Evolutionary conservation across 92 coral and sea anemone genomes (phyloP).

Genomic region (Palythoa heliodiscus): DNA sequence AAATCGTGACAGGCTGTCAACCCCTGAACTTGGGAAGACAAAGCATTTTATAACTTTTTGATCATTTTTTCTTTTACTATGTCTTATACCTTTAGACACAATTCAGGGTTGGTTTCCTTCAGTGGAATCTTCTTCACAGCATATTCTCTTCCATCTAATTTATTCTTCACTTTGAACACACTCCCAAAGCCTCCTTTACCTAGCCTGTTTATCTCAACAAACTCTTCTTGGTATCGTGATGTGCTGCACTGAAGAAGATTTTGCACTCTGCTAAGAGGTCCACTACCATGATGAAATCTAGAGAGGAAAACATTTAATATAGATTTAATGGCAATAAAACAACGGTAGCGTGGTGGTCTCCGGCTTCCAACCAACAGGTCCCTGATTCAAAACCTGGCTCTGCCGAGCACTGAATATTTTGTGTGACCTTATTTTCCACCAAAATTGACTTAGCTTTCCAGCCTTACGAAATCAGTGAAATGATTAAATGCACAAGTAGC

Average conservation of each 20-base stretch:
- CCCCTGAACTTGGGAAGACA: too few species aligned
- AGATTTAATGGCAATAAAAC: neutral
- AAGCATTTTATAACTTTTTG: too few species aligned
- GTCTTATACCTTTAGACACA: slow-evolving; percentile 86
- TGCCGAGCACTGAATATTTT: too few species aligned
- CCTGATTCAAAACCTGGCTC: too few species aligned
- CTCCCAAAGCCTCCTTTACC: slow-evolving; percentile 99
- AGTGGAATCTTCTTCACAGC: slow-evolving; percentile 95
- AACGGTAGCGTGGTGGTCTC: neutral
- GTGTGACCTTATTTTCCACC: too few species aligned
- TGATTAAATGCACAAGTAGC: too few species aligned
- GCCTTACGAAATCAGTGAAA: too few species aligned
- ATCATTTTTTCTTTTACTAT: too few species aligned
- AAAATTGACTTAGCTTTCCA: too few species aligned
- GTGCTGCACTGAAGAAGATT: slow-evolving; percentile 74
- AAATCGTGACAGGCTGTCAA: too few species aligned
- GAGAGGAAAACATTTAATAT: neutral
- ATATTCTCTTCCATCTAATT: slow-evolving; percentile 89
- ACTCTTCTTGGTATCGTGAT: slow-evolving; percentile 93
- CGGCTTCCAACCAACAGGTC: too few species aligned
- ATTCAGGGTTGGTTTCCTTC: slow-evolving; percentile 88
- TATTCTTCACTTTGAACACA: slow-evolving; percentile 94
- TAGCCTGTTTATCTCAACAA: slow-evolving; percentile 74
- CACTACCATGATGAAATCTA: slow-evolving; percentile 39
- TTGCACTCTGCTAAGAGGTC: slow-evolving; percentile 51